phyloP scores from a whole-genome alignment of 2,888 invertebrate genomes.

The Arenicola marina region DNA sequence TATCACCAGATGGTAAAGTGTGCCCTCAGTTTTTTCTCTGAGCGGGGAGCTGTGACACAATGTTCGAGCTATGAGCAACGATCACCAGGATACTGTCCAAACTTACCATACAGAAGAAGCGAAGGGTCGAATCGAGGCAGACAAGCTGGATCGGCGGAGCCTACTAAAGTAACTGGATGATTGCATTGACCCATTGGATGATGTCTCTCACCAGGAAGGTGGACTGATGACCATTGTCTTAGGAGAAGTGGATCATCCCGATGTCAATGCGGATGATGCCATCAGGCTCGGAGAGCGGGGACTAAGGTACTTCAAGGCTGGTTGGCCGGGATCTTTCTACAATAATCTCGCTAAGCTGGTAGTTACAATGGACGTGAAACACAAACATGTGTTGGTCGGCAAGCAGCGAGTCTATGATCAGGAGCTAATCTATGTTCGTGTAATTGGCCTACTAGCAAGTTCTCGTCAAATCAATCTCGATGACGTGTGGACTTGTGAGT shows the following conservation, averaged over 20 bases:
- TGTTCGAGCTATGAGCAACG: conserved; percentile 8
- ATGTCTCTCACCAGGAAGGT: conserved; percentile 14
- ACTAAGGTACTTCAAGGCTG: background rate
- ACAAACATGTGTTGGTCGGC: conserved; percentile 8
- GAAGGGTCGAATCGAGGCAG: background rate
- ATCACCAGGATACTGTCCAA: background rate
- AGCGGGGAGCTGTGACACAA: conserved; percentile 1
- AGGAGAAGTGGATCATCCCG: conserved; percentile 13
- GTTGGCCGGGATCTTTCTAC: conserved; percentile 13
- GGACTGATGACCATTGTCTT: conserved; percentile 19
- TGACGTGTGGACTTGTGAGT: conserved; percentile 15
- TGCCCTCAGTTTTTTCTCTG: background rate
- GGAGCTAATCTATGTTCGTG: conserved; percentile 7
- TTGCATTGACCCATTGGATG: conserved; percentile 16
- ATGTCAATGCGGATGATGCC: conserved; percentile 11
- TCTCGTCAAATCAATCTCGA: conserved; percentile 11
- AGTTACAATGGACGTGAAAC: conserved; percentile 8
- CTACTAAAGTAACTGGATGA: conserved; percentile 6
- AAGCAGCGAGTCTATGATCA: conserved; percentile 10
- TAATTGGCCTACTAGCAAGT: conserved; percentile 13
- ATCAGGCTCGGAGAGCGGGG: conserved; percentile 3
- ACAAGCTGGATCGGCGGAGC: background rate
- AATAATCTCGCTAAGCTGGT: background rate
- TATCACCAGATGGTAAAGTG: conserved; percentile 9
- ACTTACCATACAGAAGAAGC: conserved; percentile 21